Conservation (phyloP, 2,113 vertebrate genomes). For the Bufo bufo region DNA sequence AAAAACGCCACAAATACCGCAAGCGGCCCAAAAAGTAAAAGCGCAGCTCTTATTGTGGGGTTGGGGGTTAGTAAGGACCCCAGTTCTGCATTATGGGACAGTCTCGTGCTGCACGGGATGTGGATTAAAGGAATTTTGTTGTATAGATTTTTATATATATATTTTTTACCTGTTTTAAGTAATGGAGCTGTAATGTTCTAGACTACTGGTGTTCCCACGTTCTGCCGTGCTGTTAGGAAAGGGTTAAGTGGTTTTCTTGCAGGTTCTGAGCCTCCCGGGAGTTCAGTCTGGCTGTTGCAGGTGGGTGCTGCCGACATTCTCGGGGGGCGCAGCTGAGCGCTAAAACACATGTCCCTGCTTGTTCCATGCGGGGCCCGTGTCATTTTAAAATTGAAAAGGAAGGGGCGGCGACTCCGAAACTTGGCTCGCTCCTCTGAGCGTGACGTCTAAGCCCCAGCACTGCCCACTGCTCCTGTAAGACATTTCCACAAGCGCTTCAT, state of each 20-base stretch:
- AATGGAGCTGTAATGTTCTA: background rate
- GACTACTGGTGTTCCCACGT: background rate
- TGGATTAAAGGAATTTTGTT: too few relatives aligned
- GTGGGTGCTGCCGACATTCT: slow-evolving; percentile 13
- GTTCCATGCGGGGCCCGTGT: background rate
- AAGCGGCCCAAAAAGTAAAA: too few relatives aligned
- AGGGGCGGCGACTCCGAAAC: slow-evolving; percentile 1
- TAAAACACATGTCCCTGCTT: slow-evolving; percentile 11
- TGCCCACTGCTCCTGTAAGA: background rate
- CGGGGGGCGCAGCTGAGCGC: slow-evolving; percentile 26
- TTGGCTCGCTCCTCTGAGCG: background rate
- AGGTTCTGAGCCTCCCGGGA: background rate
- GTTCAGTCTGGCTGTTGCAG: slow-evolving; percentile 1
- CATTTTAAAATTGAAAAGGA: slow-evolving; percentile 21
- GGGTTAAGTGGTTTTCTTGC: background rate
- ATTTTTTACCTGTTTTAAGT: too few relatives aligned
- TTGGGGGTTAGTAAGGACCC: too few relatives aligned
- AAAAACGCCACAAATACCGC: too few relatives aligned
- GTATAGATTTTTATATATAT: background rate
- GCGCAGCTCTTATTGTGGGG: too few relatives aligned
- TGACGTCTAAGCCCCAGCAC: background rate
- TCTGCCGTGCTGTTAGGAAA: background rate
- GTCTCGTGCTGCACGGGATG: too few relatives aligned
- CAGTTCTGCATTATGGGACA: too few relatives aligned
- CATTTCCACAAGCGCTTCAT: background rate